phyloP scores from a whole-genome alignment of 2,888 invertebrate genomes.

The Eretmocerus hayati region DNA sequence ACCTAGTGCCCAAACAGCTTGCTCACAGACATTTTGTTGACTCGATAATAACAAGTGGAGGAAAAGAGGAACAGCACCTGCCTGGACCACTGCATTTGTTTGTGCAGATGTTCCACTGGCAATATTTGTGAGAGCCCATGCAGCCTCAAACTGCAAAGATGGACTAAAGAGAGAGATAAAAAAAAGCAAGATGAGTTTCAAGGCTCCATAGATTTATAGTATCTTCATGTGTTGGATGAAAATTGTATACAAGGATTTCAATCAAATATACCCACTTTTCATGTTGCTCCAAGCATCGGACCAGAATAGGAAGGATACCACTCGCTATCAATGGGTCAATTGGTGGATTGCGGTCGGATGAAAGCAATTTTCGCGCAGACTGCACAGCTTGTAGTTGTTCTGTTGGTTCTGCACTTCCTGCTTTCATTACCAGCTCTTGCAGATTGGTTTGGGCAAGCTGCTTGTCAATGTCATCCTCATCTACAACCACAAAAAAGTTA shows the following conservation, averaged over 20 bases:
- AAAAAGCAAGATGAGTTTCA: no score
- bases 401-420: slow-evolving; percentile 71
- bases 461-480: slow-evolving; percentile 69
- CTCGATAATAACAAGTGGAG: slow-evolving; percentile 84
- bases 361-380: slow-evolving; percentile 88
- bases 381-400: slow-evolving; percentile 88
- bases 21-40: slow-evolving; percentile 97
- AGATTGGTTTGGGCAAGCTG: slow-evolving; percentile 66
- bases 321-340: slow-evolving; percentile 91
- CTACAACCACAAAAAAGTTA: slow-evolving; percentile 42
- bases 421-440: slow-evolving; percentile 78
- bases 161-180: slow-evolving; percentile 52
- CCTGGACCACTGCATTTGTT: slow-evolving; percentile 84
- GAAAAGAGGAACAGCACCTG: slow-evolving; percentile 94
- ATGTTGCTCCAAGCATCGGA: slow-evolving; percentile 77
- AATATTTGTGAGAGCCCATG: slow-evolving; percentile 96
- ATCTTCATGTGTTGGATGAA: no score
- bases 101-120: slow-evolving; percentile 91
- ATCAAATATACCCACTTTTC: slow-evolving; percentile 54
- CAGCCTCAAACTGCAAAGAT: slow-evolving; percentile 91
- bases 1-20: slow-evolving; percentile 98
- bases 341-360: slow-evolving; percentile 96
- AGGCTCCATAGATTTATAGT: no score
- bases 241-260: neutral
- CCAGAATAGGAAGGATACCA: slow-evolving; percentile 91